Base-by-base conservation (phyloP, 2,888 invertebrate genomes). In the Synergus umbraculus region DNA sequence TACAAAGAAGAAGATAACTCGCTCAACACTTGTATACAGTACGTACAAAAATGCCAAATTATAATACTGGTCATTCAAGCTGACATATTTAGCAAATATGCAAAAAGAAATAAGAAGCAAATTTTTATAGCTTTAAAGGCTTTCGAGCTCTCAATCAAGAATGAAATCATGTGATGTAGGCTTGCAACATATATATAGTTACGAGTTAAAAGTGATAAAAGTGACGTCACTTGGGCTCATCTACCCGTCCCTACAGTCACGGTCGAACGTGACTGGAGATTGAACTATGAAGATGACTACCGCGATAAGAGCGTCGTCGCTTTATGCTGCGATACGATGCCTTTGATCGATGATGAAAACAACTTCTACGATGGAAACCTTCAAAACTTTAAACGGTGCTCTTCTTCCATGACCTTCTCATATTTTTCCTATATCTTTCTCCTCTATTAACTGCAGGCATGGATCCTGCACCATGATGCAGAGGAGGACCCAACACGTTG, bases 211-310 rank as follows among this genome's bases (percentile, higher is more conserved):
- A 76, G 81, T 78, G 78, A 83, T 81, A 81, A 81, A 77, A 79
- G 77, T 81, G 81, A 81, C 80, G 79, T 81, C 81, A 81, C 78
- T 78, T 44, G 12, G 58, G 77, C 66, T 76, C 66, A 80, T 83
- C 76, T 80, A 76, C 78, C 78, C 76, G 78, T 79, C 78, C 79
- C 78, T 64, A 79, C 76, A 81, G 81, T 81, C 81, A 80, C 79
- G 79, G 82, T 80, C 80, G 77, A 77, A 79, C 81, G 83, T 83
- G 83, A 83, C 83, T 81, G 77, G 73, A 81, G 58, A 83, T 76
- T 80, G 79, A 80, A 83, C 79, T 81, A 83, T 78, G 77, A 76
- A 77, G 79, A 64, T 54, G n/a, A 54, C 54, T 18, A n/a, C 8
- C 15, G 15, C 18, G 65, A 65, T 43, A 65, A 65, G 65, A 65